Percentiles rank a stretch among this genome's conserved stretches.
Conservation (phyloP, 2,113 vertebrate species). For the Ardeotis arabs region DNA sequence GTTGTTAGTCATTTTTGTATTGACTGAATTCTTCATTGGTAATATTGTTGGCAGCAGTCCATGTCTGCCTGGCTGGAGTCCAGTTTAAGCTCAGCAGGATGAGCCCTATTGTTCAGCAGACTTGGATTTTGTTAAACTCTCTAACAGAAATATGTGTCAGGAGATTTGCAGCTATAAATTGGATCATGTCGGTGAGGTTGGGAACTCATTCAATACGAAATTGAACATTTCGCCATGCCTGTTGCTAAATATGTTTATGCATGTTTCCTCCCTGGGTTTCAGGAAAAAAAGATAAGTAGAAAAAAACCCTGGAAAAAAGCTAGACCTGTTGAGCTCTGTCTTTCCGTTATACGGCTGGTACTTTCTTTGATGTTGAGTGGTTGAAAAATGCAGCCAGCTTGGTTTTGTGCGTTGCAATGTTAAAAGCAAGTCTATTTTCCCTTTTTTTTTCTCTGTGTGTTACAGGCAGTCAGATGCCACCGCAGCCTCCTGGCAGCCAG, state of each 20-base stretch:
- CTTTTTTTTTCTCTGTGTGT: constrained; percentile 58
- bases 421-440: constrained; percentile 52
- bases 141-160: constrained; percentile 48
- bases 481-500: constrained; percentile 87
- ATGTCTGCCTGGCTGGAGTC: constrained; percentile 36
- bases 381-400: neutral
- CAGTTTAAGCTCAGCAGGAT: constrained; percentile 45
- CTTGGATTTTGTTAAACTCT: constrained; percentile 56
- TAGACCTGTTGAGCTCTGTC: constrained; percentile 13
- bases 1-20: constrained; percentile 52
- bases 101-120: constrained; percentile 45
- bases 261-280: constrained; percentile 23
- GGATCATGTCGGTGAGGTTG: constrained; percentile 58
- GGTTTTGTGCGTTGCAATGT: neutral
- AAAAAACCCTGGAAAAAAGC: neutral
- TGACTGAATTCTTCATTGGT: constrained; percentile 40
- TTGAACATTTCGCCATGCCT: constrained; percentile 48
- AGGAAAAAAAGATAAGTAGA: neutral
- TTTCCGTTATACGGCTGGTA: neutral
- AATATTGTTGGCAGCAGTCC: constrained; percentile 23
- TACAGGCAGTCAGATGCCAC: constrained; percentile 87
- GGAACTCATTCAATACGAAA: constrained; percentile 42
- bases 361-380: neutral
- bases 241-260: constrained; percentile 61
- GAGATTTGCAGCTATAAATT: constrained; percentile 62